These are phyloP conservation scores for Vidua chalybeata DNA, from an alignment of 2,113 vertebrate genomes.

Conservation along the genomic window DNA sequence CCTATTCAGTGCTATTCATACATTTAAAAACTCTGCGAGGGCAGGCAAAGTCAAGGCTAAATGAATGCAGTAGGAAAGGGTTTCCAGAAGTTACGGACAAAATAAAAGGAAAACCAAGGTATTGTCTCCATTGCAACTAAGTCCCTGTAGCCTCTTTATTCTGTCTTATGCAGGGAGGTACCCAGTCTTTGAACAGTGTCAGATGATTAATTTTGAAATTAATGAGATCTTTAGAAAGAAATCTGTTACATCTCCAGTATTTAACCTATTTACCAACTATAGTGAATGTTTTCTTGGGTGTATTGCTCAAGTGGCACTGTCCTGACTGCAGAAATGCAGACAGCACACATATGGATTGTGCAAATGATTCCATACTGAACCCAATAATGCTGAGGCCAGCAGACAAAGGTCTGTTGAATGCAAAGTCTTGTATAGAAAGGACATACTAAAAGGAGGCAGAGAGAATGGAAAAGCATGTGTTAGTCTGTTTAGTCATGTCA, in stretches of 20 bases:
- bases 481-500: not conserved
- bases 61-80: not conserved
- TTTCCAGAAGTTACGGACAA: not conserved
- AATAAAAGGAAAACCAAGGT: not conserved
- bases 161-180: not conserved
- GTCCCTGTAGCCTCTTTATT: not conserved
- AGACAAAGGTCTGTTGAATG: not conserved
- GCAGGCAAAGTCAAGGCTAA: not conserved
- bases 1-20: not conserved
- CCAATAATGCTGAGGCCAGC: not conserved
- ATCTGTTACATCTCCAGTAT: not conserved
- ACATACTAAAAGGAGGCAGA: not conserved
- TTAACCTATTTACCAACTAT: not conserved
- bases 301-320: not conserved
- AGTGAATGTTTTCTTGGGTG: not conserved
- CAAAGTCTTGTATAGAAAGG: not conserved
- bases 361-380: not conserved
- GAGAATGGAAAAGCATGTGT: not conserved
- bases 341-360: accelerated
- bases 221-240: not conserved
- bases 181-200: not conserved
- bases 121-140: not conserved
- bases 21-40: not conserved
- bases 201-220: not conserved
- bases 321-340: not conserved